Evolutionary conservation across 2,113 vertebrate species (phyloP).

Genomic region (Chaetorhynchus papuensis): DNA sequence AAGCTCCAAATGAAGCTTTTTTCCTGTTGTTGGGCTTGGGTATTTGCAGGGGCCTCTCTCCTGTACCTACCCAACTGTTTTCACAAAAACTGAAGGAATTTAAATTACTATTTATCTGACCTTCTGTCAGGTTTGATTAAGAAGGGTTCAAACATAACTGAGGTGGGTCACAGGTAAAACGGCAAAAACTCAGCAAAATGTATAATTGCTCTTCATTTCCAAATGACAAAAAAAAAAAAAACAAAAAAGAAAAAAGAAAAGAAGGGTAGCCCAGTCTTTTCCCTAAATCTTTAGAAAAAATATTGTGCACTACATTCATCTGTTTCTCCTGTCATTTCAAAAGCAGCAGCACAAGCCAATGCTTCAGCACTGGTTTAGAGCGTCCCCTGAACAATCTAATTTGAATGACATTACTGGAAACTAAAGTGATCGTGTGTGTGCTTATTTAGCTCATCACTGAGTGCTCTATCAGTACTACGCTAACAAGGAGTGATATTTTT

Average conservation of each 20-base stretch:
- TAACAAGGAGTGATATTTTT: slow-evolving; percentile 52
- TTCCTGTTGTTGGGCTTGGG: neutral
- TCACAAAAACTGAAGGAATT: neutral
- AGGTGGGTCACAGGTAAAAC: neutral
- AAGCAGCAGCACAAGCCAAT: neutral
- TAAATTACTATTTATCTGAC: neutral
- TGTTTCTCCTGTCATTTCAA: neutral
- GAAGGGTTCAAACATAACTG: neutral
- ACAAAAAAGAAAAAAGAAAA: neutral
- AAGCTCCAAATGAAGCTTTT: neutral
- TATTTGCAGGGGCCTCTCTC: neutral
- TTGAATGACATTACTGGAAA: slow-evolving; percentile 52
- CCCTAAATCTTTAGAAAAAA: neutral
- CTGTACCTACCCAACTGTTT: neutral
- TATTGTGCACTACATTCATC: neutral
- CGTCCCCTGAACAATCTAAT: neutral
- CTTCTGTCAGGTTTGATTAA: slow-evolving; percentile 6
- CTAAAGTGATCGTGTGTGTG: neutral
- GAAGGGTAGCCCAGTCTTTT: neutral
- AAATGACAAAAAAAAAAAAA: neutral
- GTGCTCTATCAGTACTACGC: neutral
- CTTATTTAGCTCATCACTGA: slow-evolving; percentile 36
- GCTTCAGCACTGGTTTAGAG: neutral
- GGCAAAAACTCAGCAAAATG: neutral
- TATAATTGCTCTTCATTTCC: neutral